These are phyloP conservation scores for Dryadula phaetusa DNA, from an alignment of 2,888 invertebrate species.

Conservation along the genomic window DNA sequence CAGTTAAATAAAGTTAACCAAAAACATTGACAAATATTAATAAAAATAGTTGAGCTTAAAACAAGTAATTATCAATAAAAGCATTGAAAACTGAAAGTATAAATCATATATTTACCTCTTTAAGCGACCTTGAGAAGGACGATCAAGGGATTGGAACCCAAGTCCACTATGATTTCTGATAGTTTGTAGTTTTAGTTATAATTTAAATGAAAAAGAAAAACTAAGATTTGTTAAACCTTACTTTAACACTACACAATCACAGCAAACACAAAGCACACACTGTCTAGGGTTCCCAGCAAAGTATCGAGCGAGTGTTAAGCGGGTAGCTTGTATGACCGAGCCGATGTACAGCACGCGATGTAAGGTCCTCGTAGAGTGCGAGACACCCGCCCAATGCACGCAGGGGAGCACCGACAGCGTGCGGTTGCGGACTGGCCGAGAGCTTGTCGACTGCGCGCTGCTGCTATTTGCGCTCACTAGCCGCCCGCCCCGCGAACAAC, in stretches of 20 bases:
- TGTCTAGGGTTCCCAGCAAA: constrained; percentile 27
- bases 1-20: not conserved
- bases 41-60: not conserved
- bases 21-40: not conserved
- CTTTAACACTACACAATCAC: constrained; percentile 43
- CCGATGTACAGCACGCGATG: constrained; percentile 38
- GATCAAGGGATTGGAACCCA: constrained; percentile 54
- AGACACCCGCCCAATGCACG: constrained; percentile 28
- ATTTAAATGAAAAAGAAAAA: constrained; percentile 44
- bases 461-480: constrained; percentile 72
- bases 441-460: constrained; percentile 67
- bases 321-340: constrained; percentile 33
- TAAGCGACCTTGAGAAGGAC: constrained; percentile 67
- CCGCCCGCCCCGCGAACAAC: constrained; percentile 58
- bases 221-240: constrained; percentile 28
- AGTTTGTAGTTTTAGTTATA: constrained; percentile 48
- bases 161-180: constrained; percentile 62
- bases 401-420: constrained; percentile 49
- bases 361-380: constrained; percentile 12
- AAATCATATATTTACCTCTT: constrained; percentile 62
- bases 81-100: constrained; percentile 55
- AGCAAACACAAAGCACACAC: constrained; percentile 32
- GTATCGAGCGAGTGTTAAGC: constrained; percentile 40
- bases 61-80: not conserved
- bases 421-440: constrained; percentile 57